Base-by-base conservation (phyloP, 2,888 invertebrate species). In the Thereva unica region DNA sequence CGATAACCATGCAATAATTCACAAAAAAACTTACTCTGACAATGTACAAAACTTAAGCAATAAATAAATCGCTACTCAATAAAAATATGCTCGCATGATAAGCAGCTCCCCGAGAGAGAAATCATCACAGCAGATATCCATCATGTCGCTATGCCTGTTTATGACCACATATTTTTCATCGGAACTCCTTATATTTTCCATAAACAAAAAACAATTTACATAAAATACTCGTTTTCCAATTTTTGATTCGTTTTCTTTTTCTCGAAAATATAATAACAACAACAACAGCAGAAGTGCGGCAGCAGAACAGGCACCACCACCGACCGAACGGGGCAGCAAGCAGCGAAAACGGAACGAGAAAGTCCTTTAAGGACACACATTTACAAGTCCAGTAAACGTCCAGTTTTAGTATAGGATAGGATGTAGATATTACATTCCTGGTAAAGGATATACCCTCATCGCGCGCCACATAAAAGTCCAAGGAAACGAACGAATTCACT, bases 161-260 rank as follows among this genome's bases (percentile, higher is more conserved):
- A 23, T 23, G 23, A 23, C 23, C 23, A 23, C 23, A 23, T 23
- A 1, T 23, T 23, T 23, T 23, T 52, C 35, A 64, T 50, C 50
- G 41, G 10, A 54, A 41, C 49, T 12, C 47, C 64, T 64, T 12
- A 34, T 52, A 8, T 52, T 42, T 42, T 42, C 53, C 52, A 35
- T n/a, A 42, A 10, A 35, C 9, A 45, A 56, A 50, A 59, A 61
- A 38, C 66, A 68, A 68, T 68, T 68, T 68, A 66, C 68, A 68
- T 68, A 66, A 68, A 68, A 61, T 66, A 55, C 68, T 66, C 66
- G 63, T 57, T 66, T 68, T 61, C 68, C 61, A 38, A 59, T 64
- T 68, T 68, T 54, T 66, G 66, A 61, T 66, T 66, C 66, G 66
- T 54, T 35, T 61, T 45, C 57, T 37, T 44, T 66, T 5, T 10